Conservation (phyloP, 2,113 vertebrate genomes). For the Dolichotis patagonum region DNA sequence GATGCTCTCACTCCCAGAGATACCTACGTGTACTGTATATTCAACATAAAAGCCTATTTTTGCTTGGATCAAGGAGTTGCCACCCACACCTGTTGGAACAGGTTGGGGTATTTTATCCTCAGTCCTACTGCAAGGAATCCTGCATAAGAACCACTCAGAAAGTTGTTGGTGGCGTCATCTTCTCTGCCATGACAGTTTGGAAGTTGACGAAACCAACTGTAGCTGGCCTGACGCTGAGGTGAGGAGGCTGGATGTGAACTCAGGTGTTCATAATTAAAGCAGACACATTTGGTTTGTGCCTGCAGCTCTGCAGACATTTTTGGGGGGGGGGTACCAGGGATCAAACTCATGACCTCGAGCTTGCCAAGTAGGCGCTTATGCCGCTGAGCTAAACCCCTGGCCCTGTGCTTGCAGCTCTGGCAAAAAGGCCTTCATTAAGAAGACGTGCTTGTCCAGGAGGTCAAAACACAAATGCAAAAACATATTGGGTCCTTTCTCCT, state of each 20-base stretch:
- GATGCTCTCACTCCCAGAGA: background rate
- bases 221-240: conserved; percentile 85
- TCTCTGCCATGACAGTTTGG: conserved; percentile 47
- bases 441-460: background rate
- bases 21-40: background rate
- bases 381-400: too few relatives aligned
- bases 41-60: conserved; percentile 86
- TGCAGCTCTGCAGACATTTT: background rate
- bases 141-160: conserved; percentile 84
- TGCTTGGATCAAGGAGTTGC: conserved; percentile 82
- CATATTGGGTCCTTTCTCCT: background rate
- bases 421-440: background rate
- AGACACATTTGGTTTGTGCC: background rate
- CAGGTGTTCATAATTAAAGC: conserved; percentile 76
- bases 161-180: conserved; percentile 65
- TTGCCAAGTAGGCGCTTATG: too few relatives aligned
- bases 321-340: too few relatives aligned
- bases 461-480: background rate
- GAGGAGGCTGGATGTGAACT: conserved; percentile 79
- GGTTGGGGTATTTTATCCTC: conserved; percentile 85
- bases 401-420: background rate
- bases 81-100: conserved; percentile 85
- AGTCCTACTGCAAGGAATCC: conserved; percentile 86
- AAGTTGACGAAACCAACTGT: conserved; percentile 87
- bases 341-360: too few relatives aligned